These are phyloP conservation scores for Syrrhaptes paradoxus DNA, from an alignment of 2,113 vertebrate species.

Conservation along the genomic window DNA sequence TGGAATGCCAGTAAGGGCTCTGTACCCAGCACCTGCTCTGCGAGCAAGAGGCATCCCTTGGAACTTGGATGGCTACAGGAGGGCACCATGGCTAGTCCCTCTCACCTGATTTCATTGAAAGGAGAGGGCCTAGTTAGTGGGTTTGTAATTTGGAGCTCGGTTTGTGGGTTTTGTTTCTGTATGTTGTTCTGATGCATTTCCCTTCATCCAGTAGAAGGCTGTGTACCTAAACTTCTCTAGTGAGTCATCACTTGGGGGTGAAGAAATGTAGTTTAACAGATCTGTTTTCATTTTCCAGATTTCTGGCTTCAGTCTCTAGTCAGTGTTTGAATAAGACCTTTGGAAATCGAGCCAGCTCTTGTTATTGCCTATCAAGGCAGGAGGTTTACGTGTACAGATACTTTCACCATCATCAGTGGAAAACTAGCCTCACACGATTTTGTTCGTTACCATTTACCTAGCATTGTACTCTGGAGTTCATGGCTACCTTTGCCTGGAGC, in stretches of 20 bases:
- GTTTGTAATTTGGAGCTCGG: background rate
- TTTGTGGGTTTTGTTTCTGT: background rate
- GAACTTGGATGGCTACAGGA: background rate
- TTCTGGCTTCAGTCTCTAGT: background rate
- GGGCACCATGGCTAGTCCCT: background rate
- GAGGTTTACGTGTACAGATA: background rate
- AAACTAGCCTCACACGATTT: background rate
- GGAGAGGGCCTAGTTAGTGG: background rate
- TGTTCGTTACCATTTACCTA: background rate
- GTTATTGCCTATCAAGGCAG: background rate
- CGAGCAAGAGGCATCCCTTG: background rate
- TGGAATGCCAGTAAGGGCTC: background rate
- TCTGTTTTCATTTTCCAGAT: background rate
- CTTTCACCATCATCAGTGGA: background rate
- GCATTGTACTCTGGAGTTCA: fast-evolving
- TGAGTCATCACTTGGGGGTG: background rate
- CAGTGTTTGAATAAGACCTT: background rate
- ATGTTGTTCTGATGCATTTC: background rate
- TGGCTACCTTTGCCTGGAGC: background rate
- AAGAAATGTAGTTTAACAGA: background rate
- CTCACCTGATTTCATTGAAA: background rate
- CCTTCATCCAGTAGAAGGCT: background rate
- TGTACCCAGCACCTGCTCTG: too few species aligned
- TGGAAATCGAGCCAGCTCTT: background rate
- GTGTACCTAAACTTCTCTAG: background rate